Conservation (phyloP, 2,888 invertebrate species). For the Caenorhabditis panamensis region DNA sequence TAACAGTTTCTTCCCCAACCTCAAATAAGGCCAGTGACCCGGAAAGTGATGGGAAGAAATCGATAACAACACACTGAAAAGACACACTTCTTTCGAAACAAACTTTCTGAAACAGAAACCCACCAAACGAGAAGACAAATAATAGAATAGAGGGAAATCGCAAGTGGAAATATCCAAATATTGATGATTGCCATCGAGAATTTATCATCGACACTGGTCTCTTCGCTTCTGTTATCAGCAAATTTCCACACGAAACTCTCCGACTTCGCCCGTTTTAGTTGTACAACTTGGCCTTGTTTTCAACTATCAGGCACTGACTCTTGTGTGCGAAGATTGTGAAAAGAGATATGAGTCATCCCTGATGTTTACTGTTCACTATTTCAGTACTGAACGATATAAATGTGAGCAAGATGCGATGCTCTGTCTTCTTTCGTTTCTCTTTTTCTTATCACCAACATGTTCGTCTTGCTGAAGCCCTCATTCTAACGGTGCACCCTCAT, state of each 20-base stretch:
- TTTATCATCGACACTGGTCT: conserved; percentile 30
- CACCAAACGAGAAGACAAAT: conserved; percentile 53
- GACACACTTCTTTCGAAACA: neutral
- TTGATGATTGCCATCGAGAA: conserved; percentile 57
- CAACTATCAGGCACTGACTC: neutral
- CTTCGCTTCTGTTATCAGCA: conserved; percentile 33
- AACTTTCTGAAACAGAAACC: neutral
- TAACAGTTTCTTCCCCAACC: conserved; percentile 1
- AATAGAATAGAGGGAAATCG: conserved; percentile 54
- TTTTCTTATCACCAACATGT: conserved; percentile 14
- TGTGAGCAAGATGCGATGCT: conserved; percentile 13
- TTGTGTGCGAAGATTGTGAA: neutral
- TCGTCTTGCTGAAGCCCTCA: no score
- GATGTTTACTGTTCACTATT: neutral
- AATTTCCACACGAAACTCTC: conserved; percentile 25
- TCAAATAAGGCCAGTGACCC: conserved; percentile 60
- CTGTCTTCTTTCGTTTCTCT: neutral
- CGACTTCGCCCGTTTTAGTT: conserved; percentile 1
- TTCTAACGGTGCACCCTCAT: no score
- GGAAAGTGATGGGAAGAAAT: conserved; percentile 52
- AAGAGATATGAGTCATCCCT: neutral
- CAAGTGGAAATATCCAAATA: conserved; percentile 60
- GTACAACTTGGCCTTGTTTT: conserved; percentile 21
- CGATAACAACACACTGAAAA: conserved; percentile 57
- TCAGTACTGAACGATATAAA: neutral